Evolutionary conservation across 2,888 invertebrate genomes (phyloP).

Genomic region (Drosophila demipolita): DNA sequence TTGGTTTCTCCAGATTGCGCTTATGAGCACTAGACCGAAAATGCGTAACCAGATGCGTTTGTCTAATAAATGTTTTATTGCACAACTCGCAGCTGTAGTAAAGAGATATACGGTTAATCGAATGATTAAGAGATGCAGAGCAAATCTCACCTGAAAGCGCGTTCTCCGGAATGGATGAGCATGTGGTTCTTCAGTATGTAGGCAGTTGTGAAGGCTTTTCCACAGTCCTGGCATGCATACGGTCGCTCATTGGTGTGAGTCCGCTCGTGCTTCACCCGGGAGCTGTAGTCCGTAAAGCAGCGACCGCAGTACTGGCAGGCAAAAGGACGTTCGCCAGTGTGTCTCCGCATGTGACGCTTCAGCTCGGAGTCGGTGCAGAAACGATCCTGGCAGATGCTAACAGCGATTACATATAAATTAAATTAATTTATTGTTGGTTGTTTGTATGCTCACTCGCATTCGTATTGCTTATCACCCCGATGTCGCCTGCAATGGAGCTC

Average conservation of each 20-base stretch:
- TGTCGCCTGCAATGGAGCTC: constrained; percentile 72
- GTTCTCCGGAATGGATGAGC: constrained; percentile 71
- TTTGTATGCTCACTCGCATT: constrained; percentile 60
- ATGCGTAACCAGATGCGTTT: constrained; percentile 58
- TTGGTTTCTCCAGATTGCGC: constrained; percentile 48
- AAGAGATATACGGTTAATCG: background rate
- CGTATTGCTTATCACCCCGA: constrained; percentile 69
- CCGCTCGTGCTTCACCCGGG: constrained; percentile 68
- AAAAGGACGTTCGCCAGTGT: constrained; percentile 72
- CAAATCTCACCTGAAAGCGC: constrained; percentile 55
- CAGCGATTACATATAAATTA: background rate
- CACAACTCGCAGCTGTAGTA: constrained; percentile 55
- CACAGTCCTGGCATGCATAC: constrained; percentile 69
- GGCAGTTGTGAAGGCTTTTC: constrained; percentile 74
- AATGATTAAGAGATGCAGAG: background rate
- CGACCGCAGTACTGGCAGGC: constrained; percentile 69
- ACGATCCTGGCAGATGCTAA: constrained; percentile 61
- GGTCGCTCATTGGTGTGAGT: constrained; percentile 80
- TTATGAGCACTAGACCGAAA: constrained; percentile 58
- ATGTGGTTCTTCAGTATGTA: constrained; percentile 72
- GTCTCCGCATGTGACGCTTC: constrained; percentile 69
- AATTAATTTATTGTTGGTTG: constrained; percentile 2
- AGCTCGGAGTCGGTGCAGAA: constrained; percentile 73
- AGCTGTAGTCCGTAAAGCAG: constrained; percentile 71
- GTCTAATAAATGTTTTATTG: constrained; percentile 60